Percentiles rank a stretch among this genome's conserved stretches.
Evolutionary conservation across 1,140 invertebrate species (phyloP).

Genomic region (Lerema accius): DNA sequence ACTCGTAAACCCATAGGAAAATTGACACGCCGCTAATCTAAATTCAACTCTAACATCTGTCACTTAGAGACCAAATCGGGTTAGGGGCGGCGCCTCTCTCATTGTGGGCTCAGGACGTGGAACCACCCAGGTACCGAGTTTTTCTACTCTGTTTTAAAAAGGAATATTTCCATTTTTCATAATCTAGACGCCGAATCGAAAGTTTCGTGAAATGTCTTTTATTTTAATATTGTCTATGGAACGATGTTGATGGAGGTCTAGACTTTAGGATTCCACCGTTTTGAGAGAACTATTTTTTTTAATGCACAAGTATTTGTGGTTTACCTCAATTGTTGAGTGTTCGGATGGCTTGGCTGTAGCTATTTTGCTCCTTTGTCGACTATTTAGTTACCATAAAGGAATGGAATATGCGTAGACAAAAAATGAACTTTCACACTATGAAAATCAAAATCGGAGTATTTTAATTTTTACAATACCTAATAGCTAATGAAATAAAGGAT

Average conservation of each 20-base stretch:
- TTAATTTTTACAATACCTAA: too few relatives aligned
- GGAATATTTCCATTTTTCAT: conserved; percentile 47
- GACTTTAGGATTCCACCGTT: not conserved
- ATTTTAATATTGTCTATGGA: conserved; percentile 1
- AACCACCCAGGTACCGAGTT: conserved; percentile 34
- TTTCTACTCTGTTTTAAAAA: conserved; percentile 45
- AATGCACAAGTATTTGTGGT: too few relatives aligned
- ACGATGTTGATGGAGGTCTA: not conserved
- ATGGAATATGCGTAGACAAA: too few relatives aligned
- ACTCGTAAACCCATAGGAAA: conserved; percentile 49
- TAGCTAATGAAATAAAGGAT: too few relatives aligned
- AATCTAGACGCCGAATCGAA: conserved; percentile 42
- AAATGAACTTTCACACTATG: too few relatives aligned
- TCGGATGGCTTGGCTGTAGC: too few relatives aligned
- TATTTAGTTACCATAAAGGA: too few relatives aligned
- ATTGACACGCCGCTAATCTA: conserved; percentile 41
- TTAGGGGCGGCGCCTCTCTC: conserved; percentile 12
- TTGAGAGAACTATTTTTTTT: too few relatives aligned
- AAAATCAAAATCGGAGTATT: too few relatives aligned
- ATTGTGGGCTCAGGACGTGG: conserved; percentile 37
- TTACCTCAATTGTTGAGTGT: too few relatives aligned
- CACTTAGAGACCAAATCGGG: conserved; percentile 47
- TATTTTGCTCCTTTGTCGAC: too few relatives aligned
- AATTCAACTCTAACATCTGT: conserved; percentile 49
- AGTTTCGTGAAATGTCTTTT: conserved; percentile 17